phyloP scores from a whole-genome alignment of 2,113 vertebrate species.

The Apodemus sylvaticus region DNA sequence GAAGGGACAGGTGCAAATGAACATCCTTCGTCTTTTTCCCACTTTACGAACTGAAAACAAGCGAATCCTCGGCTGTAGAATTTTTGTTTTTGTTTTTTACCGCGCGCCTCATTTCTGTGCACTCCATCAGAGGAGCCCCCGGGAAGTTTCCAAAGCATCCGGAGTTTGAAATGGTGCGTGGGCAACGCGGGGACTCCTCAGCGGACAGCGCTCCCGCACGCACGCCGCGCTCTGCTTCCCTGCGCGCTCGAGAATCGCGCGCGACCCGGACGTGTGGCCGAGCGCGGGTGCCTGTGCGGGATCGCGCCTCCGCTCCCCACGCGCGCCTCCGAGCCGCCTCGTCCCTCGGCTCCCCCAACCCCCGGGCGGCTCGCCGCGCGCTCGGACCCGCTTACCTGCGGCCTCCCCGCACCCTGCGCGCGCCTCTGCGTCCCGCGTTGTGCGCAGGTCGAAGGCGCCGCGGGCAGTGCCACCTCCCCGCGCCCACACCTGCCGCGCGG shows the following conservation, averaged over 20 bases:
- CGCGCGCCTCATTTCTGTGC: not conserved
- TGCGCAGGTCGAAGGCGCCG: not conserved
- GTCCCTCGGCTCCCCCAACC: not conserved
- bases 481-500: constrained; percentile 76
- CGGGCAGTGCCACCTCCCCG: not conserved
- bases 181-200: not conserved
- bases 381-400: not conserved
- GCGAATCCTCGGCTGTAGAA: not conserved
- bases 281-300: not conserved
- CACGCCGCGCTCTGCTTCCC: not conserved
- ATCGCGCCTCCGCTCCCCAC: not conserved
- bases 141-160: constrained; percentile 26
- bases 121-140: not conserved
- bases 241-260: too few relatives aligned
- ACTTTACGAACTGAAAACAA: not conserved
- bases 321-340: not conserved
- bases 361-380: not conserved
- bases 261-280: not conserved
- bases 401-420: not conserved
- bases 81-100: too few relatives aligned
- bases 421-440: not conserved
- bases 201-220: not conserved
- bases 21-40: not conserved
- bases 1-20: not conserved
- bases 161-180: not conserved